A percentile compares a stretch with the other conserved stretches of the same genome.
phyloP scores from a whole-genome alignment of 1,140 invertebrate genomes.

The Drosophila busckii region DNA sequence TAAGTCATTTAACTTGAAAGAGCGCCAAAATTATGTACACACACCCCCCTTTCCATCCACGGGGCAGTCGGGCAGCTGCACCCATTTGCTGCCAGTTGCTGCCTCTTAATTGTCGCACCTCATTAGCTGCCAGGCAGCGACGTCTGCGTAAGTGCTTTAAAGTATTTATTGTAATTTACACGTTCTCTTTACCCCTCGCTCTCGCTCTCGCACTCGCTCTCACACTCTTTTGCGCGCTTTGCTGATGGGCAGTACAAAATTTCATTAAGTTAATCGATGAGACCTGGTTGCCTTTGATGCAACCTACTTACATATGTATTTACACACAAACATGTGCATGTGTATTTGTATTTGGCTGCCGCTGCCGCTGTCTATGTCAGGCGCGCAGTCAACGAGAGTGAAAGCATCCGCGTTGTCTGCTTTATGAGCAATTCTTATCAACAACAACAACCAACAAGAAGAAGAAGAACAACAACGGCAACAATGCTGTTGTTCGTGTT shows the following conservation, averaged over 20 bases:
- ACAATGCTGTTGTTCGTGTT: constrained; percentile 8
- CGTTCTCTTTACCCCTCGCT: constrained; percentile 30
- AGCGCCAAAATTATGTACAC: too few relatives aligned
- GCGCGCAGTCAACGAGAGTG: constrained; percentile 7
- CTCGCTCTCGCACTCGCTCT: background rate
- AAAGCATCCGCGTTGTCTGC: constrained; percentile 18
- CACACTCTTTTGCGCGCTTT: background rate
- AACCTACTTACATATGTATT: constrained; percentile 16
- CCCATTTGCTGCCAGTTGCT: constrained; percentile 22
- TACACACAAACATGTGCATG: constrained; percentile 16
- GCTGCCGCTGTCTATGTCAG: background rate
- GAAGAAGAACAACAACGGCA: too few relatives aligned
- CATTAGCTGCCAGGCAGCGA: constrained; percentile 37
- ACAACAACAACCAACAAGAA: too few relatives aligned
- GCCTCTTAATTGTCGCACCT: constrained; percentile 57
- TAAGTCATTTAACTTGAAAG: constrained; percentile 2
- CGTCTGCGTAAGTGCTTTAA: constrained; percentile 49
- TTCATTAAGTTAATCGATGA: constrained; percentile 46
- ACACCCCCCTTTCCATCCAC: too few relatives aligned
- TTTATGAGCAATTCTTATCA: constrained; percentile 20
- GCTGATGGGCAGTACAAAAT: constrained; percentile 21
- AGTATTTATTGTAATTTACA: constrained; percentile 56
- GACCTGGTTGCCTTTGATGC: constrained; percentile 45
- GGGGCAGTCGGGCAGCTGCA: too few relatives aligned
- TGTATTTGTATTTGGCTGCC: constrained; percentile 24